phyloP scores from a whole-genome alignment of 2,888 invertebrate species.

The Leptinotarsa rubiginosa region DNA sequence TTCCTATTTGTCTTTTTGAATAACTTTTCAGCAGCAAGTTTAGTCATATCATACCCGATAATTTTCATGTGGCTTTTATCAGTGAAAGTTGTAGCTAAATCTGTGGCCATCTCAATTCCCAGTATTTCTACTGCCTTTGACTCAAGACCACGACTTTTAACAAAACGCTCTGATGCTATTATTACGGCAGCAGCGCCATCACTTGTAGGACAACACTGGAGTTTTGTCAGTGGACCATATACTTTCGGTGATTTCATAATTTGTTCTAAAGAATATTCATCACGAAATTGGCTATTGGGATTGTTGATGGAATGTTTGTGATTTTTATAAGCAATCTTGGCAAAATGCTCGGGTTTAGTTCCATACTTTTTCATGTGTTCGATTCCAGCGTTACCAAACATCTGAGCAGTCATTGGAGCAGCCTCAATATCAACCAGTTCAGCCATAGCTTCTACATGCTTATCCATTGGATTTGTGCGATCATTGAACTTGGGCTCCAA shows the following conservation, averaged over 20 bases:
- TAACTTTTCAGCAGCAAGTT: conserved; percentile 80
- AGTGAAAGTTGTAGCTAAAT: conserved; percentile 85
- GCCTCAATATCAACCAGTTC: conserved; percentile 83
- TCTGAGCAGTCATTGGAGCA: conserved; percentile 91
- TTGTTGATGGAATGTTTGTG: conserved; percentile 97
- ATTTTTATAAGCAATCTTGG: conserved; percentile 98
- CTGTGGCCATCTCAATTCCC: conserved; percentile 97
- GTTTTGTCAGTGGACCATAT: conserved; percentile 92
- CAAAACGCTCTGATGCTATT: conserved; percentile 91
- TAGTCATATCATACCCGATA: conserved; percentile 94
- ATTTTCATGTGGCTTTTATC: conserved; percentile 85
- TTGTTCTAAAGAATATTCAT: conserved; percentile 91
- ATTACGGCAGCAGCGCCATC: conserved; percentile 97
- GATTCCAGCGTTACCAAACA: conserved; percentile 95
- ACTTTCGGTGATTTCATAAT: conserved; percentile 89
- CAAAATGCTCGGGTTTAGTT: conserved; percentile 91
- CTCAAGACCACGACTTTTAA: conserved; percentile 84
- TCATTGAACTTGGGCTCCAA: conserved; percentile 79
- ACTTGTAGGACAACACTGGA: conserved; percentile 98
- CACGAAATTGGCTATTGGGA: conserved; percentile 94
- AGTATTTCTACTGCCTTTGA: conserved; percentile 93
- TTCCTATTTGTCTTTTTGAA: conserved; percentile 80
- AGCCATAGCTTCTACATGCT: conserved; percentile 86
- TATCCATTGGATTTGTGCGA: conserved; percentile 90
- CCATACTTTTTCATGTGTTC: conserved; percentile 98